These are phyloP conservation scores for Paracentrotus lividus DNA, from an alignment of 53 echinoderm and acorn worm species.

Conservation along the genomic window DNA sequence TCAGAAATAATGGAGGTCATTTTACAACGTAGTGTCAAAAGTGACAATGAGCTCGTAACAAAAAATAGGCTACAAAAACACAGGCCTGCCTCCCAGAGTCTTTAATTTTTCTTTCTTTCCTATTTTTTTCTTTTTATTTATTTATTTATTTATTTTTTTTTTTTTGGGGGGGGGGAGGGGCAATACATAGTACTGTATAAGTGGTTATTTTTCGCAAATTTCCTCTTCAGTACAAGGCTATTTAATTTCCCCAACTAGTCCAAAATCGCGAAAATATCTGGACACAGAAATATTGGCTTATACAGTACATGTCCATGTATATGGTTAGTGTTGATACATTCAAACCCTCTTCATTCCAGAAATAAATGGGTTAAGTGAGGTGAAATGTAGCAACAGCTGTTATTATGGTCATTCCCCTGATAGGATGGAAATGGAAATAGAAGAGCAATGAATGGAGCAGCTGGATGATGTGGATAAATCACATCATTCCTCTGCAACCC, in stretches of 20 bases:
- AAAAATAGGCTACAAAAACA: constrained; percentile 18
- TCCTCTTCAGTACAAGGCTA: too few species aligned
- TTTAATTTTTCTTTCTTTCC: too few species aligned
- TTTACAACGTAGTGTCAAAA: neutral
- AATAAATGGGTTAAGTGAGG: constrained; percentile 54
- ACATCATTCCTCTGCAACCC: constrained; percentile 14
- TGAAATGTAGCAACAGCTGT: constrained; percentile 50
- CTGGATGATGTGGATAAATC: constrained; percentile 17
- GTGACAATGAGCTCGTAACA: neutral
- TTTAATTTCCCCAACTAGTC: too few species aligned
- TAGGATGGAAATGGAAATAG: constrained; percentile 20
- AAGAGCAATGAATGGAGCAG: constrained; percentile 28
- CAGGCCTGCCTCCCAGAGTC: neutral
- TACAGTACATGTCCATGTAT: neutral
- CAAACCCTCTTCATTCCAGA: constrained; percentile 45
- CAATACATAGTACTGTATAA: too few species aligned
- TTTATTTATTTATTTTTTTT: too few species aligned
- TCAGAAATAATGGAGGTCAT: neutral
- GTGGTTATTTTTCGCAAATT: too few species aligned
- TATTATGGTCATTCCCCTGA: constrained; percentile 24
- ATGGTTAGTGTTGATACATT: neutral
- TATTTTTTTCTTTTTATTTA: too few species aligned
- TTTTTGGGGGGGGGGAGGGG: too few species aligned
- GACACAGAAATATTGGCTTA: too few species aligned
- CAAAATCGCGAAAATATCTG: too few species aligned